Percentiles rank a stretch among this genome's conserved stretches.
phyloP scores from a whole-genome alignment of 53 echinoderm and acorn worm genomes.

The Holothuria scabra region DNA sequence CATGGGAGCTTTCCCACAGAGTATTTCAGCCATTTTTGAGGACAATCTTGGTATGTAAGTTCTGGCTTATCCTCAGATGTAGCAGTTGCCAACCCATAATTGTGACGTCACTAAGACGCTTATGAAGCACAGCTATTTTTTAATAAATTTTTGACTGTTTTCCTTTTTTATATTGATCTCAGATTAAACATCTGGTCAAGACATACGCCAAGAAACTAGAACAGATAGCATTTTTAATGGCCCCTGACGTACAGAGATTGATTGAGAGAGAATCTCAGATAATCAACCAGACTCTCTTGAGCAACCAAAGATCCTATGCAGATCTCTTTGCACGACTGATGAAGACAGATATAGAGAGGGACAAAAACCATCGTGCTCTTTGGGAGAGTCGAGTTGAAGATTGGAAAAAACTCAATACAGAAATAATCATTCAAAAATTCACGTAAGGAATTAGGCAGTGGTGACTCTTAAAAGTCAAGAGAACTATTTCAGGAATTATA shows the following conservation, averaged over 20 bases:
- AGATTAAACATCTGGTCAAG: slow-evolving; percentile 79
- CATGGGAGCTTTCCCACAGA: too few species aligned
- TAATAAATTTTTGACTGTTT: too few species aligned
- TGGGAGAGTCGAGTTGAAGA: slow-evolving; percentile 86
- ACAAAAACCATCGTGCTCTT: slow-evolving; percentile 79
- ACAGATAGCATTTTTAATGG: slow-evolving; percentile 84
- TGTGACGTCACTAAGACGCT: too few species aligned
- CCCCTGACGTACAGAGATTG: slow-evolving; percentile 87
- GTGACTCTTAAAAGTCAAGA: too few species aligned
- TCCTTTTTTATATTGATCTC: neutral
- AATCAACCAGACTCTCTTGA: slow-evolving; percentile 89
- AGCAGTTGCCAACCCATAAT: too few species aligned
- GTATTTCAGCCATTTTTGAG: too few species aligned
- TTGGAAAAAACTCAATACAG: slow-evolving; percentile 87
- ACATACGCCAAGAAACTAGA: slow-evolving; percentile 88
- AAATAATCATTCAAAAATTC: slow-evolving; percentile 79
- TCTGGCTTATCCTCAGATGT: too few species aligned
- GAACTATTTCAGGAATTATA: too few species aligned
- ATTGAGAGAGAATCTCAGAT: slow-evolving; percentile 89
- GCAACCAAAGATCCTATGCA: slow-evolving; percentile 81
- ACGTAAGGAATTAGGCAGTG: slow-evolving; percentile 48
- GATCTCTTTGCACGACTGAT: slow-evolving; percentile 80
- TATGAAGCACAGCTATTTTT: neutral
- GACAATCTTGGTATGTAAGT: too few species aligned
- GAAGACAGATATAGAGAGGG: slow-evolving; percentile 94